Evolutionary conservation across 2,113 vertebrate genomes (phyloP), one percentile per base, ranked within the genome.

Genomic region (Labrus mixtus): DNA sequence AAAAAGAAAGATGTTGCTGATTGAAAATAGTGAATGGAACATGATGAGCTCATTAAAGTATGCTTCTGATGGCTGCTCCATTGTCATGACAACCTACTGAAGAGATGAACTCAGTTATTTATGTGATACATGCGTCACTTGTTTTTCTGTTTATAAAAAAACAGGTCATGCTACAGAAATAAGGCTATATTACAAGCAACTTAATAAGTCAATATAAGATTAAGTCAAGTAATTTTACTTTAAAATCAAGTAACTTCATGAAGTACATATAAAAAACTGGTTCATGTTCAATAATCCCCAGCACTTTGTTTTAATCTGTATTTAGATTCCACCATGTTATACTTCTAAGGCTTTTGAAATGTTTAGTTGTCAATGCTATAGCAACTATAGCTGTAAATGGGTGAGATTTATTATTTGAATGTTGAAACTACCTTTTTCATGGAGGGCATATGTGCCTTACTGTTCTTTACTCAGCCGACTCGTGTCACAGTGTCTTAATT

Each of bases 391-490:
- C 12, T 45, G 54, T 60, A 60, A 11, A 68, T 46, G 50, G 39
- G 4, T 74, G 29, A 17, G 12, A 4, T 12, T 45, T 45, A 2
- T 45, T 45, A 11, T 13, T 65, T 92, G 91, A 90, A 63, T 74
- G 75, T 59, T 92, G 89, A 62, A 94, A 94, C 89, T 86, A 70
- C 92, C 94, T 92, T 86, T 91, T 86, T 95, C 29, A 92, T 93
- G 81, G 89, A 90, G 79, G 93, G 89, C 92, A 90, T 95, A 81
- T 94, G 93, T 96, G 95, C 95, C 95, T 96, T 96, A 93, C 86
- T 92, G 93, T 93, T 93, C 93, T 87, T 82, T 76, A 86, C 93
- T 95, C 87, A 91, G 92, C 79, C 90, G 93, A 79, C 76, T 90
- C 73, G 85, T 93, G 87, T 94, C 87, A 76, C 62, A 13, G 56